Evolutionary conservation across 2,113 vertebrate genomes (phyloP), one percentile per base, ranked within the genome.

Genomic region (Erythrocercus mccallii): DNA sequence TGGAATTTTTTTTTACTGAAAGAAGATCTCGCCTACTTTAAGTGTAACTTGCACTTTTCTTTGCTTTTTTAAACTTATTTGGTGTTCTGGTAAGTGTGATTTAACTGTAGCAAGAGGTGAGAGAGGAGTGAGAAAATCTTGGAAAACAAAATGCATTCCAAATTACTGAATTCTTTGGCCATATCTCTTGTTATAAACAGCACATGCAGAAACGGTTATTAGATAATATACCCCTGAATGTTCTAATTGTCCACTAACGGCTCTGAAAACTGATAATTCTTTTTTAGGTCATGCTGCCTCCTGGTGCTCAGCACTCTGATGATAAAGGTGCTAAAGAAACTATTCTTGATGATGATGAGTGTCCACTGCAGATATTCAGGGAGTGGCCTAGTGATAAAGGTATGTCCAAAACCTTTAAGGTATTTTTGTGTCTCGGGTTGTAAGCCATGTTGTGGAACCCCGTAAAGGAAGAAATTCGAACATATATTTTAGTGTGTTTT

Each of bases 361-460:
- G 99, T 94, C 99, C 99, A 15, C 97, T 99, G 92, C 99, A 99
- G 83, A 99, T 99, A 97, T 99, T 99, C 98, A 98, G 99, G 96
- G 99, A 99, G 68, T 99, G 99, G 99, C 99, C 99, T 61, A 98
- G 98, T 72, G 99, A 99, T 96, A 98, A 99, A 98, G 99, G 99
- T 99, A 95, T 72, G 58, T 83, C 35, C 18, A 37, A 53, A 78
- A 33, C 10, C 16, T 48, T 69, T 12, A 33, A 81, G 50, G 76
- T 24, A 13, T 54, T 78, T 86, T 66, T 86, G 20, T 71, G 10
- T 40, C 12, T 37, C 58, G 25, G 5, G 3, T 45, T 70, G 13
- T 35, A 72, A 78, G 11, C 30, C 19, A 3, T 58, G 7, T 4
- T n/a, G 27, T 51, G 56, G 30, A 54, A 7, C 10, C 11, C 17